Conservation (phyloP, 2,113 vertebrate species). For the Salvelinus namaycush region DNA sequence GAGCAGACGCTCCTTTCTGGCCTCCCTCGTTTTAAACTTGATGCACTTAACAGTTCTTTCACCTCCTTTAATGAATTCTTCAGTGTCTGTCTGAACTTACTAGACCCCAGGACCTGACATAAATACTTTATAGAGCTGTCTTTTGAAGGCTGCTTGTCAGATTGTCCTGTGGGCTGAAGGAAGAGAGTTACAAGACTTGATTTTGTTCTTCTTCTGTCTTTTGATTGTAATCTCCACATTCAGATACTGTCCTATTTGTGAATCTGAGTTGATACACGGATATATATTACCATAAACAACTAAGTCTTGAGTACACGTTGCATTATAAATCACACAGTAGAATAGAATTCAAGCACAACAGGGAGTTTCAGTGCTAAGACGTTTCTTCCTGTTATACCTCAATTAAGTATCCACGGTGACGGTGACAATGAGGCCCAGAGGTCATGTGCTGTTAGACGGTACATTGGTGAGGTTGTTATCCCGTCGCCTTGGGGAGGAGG, state of each 20-base stretch:
- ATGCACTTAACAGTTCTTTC: constrained; percentile 73
- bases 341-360: constrained; percentile 51
- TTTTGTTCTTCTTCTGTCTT: constrained; percentile 44
- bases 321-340: constrained; percentile 57
- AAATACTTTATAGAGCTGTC: constrained; percentile 75
- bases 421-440: constrained; percentile 48
- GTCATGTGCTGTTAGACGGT: constrained; percentile 58
- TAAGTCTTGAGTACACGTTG: constrained; percentile 35
- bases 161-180: constrained; percentile 70
- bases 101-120: constrained; percentile 68
- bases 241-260: constrained; percentile 19
- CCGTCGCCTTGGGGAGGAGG: constrained; percentile 67
- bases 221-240: constrained; percentile 37
- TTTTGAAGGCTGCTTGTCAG: constrained; percentile 75
- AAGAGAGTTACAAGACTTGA: constrained; percentile 54
- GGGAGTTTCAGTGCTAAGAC: constrained; percentile 34
- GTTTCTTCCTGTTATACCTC: constrained; percentile 60
- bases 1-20: constrained; percentile 45
- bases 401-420: constrained; percentile 63
- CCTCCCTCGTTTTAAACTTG: constrained; percentile 65
- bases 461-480: constrained; percentile 66
- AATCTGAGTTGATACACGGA: constrained; percentile 2
- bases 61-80: constrained; percentile 76
- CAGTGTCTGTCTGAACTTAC: constrained; percentile 72
- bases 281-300: constrained; percentile 48